Evolutionary conservation across 2,113 vertebrate species (phyloP), one percentile per base, ranked within the genome.

Genomic region (Spermophilus dauricus): DNA sequence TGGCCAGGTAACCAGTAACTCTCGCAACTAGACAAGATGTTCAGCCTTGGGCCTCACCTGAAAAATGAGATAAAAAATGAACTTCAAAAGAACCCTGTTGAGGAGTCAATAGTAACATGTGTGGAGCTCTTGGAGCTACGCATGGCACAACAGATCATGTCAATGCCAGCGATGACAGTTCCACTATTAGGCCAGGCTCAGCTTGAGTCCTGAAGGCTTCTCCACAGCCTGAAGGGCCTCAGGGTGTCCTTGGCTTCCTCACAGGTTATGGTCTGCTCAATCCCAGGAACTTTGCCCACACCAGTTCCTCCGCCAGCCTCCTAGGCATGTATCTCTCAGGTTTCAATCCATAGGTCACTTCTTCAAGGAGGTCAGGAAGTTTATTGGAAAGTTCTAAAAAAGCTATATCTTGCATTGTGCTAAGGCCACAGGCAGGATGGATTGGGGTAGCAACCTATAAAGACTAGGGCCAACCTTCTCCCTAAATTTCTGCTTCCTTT

Each of bases 51-150:
- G 42, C 16, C 37, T 67, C 58, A 76, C 45, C 42, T 94, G 42
- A 77, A 89, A 96, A 91, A 91, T 51, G 37, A 51, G 72, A 84
- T 65, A 95, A 95, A 82, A 94, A 76, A 63, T 63, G 61, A 63
- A 89, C 75, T 93, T 83, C 73, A 82, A 89, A 95, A 94, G 83
- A 95, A 72, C 32, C n/a, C 61, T 91, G 24, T 26, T 73, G 39
- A 91, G 51, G 67, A 81, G 58, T 85, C 81, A 70, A 70, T 7
- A n/a, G 75, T 30, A 81, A 92, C 28, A 42, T 3, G 61, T 17
- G 24, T 28, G 42, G 37, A 93, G n/a, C 51, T 81, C 63, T 80
- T 70, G 76, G 63, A 87, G 42, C 14, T 8, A 1, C 26, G 63
- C 16, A 28, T 17, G 17, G 76, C 81, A 39, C 6, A 95, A 70